A percentile compares a stretch with the other conserved stretches of the same genome.
These are phyloP conservation scores for Agelastica alni DNA, from an alignment of 2,888 invertebrate genomes.

Conservation along the genomic window DNA sequence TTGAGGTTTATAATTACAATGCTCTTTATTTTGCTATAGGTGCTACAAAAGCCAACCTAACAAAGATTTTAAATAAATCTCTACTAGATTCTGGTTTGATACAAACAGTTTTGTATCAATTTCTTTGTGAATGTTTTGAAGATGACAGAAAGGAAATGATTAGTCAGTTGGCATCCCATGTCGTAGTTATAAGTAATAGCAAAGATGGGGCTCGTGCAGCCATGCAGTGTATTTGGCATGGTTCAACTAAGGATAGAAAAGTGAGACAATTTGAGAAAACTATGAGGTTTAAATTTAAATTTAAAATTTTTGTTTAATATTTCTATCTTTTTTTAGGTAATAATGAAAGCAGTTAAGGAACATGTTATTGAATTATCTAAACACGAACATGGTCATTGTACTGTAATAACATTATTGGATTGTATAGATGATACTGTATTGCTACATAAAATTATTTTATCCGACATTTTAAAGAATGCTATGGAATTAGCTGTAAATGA, in stretches of 20 bases:
- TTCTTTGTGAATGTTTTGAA: constrained; percentile 71
- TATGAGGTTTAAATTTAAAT: not conserved
- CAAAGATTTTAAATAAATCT: constrained; percentile 73
- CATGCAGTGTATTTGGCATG: constrained; percentile 86
- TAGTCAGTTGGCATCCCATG: constrained; percentile 68
- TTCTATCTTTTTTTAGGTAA: constrained; percentile 63
- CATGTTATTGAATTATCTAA: constrained; percentile 77
- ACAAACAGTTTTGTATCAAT: constrained; percentile 83
- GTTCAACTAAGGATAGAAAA: constrained; percentile 78
- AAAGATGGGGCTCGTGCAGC: constrained; percentile 82
- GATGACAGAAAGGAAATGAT: constrained; percentile 78
- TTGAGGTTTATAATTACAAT: too few species aligned
- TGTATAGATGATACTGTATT: constrained; percentile 91
- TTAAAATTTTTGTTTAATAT: not conserved
- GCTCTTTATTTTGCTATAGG: too few species aligned
- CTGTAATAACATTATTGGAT: constrained; percentile 84
- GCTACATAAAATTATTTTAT: constrained; percentile 78
- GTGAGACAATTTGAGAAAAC: constrained; percentile 56
- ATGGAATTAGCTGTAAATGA: constrained; percentile 74
- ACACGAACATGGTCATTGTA: constrained; percentile 86
- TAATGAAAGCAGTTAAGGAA: constrained; percentile 87
- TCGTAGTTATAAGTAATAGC: constrained; percentile 72
- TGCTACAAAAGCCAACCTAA: constrained; percentile 73
- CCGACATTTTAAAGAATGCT: constrained; percentile 69
- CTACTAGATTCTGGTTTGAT: constrained; percentile 70